phyloP scores from a whole-genome alignment of 2,888 invertebrate genomes.

The Epsilonema sp. region DNA sequence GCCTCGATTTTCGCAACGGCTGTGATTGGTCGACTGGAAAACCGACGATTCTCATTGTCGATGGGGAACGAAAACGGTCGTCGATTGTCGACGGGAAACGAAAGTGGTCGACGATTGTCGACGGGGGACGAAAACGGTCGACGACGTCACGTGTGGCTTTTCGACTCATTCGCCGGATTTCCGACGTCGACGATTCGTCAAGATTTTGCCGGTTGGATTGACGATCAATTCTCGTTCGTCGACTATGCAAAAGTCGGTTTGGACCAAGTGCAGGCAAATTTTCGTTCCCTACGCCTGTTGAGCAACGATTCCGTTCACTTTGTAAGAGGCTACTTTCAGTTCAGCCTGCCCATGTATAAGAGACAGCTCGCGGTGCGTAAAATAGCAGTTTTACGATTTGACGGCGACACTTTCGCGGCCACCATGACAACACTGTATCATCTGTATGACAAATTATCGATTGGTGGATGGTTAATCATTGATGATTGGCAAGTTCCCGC shows the following conservation, averaged over 20 bases:
- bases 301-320: too few species aligned
- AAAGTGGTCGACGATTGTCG: too few species aligned
- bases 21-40: background rate
- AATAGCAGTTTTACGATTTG: background rate
- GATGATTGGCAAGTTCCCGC: background rate
- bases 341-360: too few species aligned
- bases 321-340: too few species aligned
- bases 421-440: background rate
- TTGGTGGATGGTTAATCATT: background rate
- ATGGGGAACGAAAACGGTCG: too few species aligned
- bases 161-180: background rate
- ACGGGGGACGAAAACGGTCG: too few species aligned
- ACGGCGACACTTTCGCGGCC: background rate
- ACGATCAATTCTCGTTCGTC: background rate
- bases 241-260: background rate
- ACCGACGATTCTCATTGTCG: too few species aligned
- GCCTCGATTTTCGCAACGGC: background rate
- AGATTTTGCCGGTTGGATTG: background rate
- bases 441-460: background rate
- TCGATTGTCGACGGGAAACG: too few species aligned
- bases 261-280: too few species aligned
- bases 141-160: background rate
- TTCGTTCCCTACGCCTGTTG: too few species aligned
- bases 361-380: too few species aligned
- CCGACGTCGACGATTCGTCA: background rate